These are phyloP conservation scores for Monomorium pharaonis DNA, from an alignment of 1,140 invertebrate species.

Conservation along the genomic window DNA sequence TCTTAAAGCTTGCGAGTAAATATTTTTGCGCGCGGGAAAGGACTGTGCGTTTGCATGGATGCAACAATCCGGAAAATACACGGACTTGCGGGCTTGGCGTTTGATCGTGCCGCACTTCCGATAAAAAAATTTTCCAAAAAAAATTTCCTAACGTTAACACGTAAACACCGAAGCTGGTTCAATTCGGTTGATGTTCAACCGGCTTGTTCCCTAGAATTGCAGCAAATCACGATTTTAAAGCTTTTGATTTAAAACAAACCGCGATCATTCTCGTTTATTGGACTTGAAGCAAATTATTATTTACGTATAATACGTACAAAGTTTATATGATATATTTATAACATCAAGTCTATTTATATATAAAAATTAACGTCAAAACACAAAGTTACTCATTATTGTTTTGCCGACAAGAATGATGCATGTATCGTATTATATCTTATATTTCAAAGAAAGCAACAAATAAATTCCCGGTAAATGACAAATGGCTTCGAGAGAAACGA, in stretches of 20 bases:
- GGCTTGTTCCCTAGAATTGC: too few species aligned
- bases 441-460: background rate
- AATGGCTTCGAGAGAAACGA: constrained; percentile 10
- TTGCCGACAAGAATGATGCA: background rate
- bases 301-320: too few species aligned
- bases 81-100: background rate
- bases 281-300: background rate
- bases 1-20: constrained; percentile 71
- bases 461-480: constrained; percentile 17
- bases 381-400: background rate
- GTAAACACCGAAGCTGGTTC: background rate
- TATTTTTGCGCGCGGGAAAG: constrained; percentile 69
- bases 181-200: background rate
- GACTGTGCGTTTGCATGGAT: constrained; percentile 20
- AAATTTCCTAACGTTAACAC: background rate
- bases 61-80: background rate
- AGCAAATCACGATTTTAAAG: background rate
- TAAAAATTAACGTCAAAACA: background rate
- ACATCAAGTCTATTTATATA: background rate
- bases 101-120: constrained; percentile 11
- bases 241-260: background rate
- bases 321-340: too few species aligned
- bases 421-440: background rate
- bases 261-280: constrained; percentile 1
- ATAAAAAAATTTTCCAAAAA: background rate